These are phyloP conservation scores for Macropodus opercularis DNA, from an alignment of 2,797 vertebrate species.

Conservation along the genomic window DNA sequence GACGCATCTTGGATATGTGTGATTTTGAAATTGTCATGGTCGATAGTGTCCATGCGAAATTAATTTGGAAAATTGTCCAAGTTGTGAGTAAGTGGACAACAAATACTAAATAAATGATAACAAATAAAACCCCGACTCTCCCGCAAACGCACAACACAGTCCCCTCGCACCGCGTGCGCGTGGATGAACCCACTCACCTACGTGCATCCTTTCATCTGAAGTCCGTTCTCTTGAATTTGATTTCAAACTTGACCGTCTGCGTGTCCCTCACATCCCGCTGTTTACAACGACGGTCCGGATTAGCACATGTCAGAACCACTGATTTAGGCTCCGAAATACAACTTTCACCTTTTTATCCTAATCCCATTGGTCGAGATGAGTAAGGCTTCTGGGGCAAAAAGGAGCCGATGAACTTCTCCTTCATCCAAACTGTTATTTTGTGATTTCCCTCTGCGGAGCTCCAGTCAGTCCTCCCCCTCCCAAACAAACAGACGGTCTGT, in stretches of 20 bases:
- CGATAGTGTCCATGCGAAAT: neutral
- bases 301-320: conserved; percentile 21
- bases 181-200: conserved; percentile 57
- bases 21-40: neutral
- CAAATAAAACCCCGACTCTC: neutral
- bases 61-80: neutral
- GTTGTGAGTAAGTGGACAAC: neutral
- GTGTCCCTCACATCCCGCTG: conserved; percentile 44
- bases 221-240: conserved; percentile 12
- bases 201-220: conserved; percentile 55
- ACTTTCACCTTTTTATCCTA: conserved; percentile 59
- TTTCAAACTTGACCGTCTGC: conserved; percentile 40
- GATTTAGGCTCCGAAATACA: conserved; percentile 34
- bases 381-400: conserved; percentile 10
- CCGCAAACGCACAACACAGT: neutral
- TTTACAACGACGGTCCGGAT: conserved; percentile 24
- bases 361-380: conserved; percentile 33
- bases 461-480: conserved; percentile 6
- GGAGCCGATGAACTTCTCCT: conserved; percentile 15
- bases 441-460: conserved; percentile 16
- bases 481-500: conserved; percentile 38
- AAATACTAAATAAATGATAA: too few species aligned
- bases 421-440: conserved; percentile 15
- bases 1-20: too few species aligned
- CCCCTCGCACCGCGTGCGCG: too few species aligned